Conservation (phyloP, 2,113 vertebrate genomes). For the Fregetta grallaria region DNA sequence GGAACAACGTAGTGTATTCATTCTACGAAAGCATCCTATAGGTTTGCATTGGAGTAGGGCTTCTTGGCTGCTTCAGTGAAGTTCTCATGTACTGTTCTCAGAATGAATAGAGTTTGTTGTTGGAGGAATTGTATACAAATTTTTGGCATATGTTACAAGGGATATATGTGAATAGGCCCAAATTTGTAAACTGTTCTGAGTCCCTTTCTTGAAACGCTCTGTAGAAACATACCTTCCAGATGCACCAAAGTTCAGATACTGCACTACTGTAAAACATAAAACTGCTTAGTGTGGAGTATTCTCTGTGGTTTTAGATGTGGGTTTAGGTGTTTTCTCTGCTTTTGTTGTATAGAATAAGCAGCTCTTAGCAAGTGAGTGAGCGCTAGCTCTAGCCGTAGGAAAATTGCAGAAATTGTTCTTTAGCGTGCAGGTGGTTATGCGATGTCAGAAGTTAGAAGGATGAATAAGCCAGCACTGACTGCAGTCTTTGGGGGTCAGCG, state of each 20-base stretch:
- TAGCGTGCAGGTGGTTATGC: not conserved
- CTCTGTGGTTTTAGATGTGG: not conserved
- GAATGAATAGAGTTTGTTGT: not conserved
- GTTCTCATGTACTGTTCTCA: not conserved
- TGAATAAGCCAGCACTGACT: not conserved
- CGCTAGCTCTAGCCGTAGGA: not conserved
- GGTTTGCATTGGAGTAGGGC: not conserved
- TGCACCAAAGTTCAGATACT: not conserved
- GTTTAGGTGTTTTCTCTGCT: not conserved
- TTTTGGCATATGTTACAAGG: not conserved
- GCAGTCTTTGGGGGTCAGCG: not conserved
- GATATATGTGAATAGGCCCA: not conserved
- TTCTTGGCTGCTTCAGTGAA: not conserved
- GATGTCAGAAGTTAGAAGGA: not conserved
- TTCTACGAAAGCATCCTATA: not conserved
- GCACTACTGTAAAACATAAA: not conserved
- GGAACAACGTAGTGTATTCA: fast-evolving
- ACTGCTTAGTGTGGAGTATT: not conserved
- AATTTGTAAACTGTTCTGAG: not conserved
- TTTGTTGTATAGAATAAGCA: not conserved
- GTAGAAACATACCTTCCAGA: not conserved
- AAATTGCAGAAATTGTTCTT: not conserved
- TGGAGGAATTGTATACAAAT: not conserved
- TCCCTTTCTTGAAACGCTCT: not conserved
- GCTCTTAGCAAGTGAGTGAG: not conserved